phyloP scores from a whole-genome alignment of 2,797 vertebrate genomes.

The Malacoctenus gilli region DNA sequence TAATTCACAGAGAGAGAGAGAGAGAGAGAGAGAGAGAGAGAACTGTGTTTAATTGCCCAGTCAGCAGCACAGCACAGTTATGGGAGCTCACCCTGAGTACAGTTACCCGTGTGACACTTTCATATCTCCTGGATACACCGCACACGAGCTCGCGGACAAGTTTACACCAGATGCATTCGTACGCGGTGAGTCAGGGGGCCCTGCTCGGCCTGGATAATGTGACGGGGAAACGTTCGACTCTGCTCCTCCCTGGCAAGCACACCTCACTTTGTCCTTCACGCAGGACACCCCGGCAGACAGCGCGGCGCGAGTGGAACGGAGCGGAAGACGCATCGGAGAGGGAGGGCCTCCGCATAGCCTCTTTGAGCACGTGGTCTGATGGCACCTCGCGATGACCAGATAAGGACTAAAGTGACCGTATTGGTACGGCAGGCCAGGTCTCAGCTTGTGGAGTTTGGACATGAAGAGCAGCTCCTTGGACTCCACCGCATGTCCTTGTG shows the following conservation, averaged over 20 bases:
- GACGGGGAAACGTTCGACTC: slow-evolving; percentile 55
- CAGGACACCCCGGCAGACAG: slow-evolving; percentile 53
- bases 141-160: too few relatives aligned
- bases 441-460: slow-evolving; percentile 27
- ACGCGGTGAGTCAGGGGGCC: slow-evolving; percentile 63
- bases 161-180: too few relatives aligned
- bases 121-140: slow-evolving; percentile 3
- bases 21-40: too few relatives aligned
- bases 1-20: too few relatives aligned
- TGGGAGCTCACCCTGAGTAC: too few relatives aligned
- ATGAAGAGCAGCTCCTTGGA: slow-evolving; percentile 34
- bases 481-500: too few relatives aligned
- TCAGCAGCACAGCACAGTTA: slow-evolving; percentile 11
- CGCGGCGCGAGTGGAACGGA: slow-evolving; percentile 19
- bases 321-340: too few relatives aligned
- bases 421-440: slow-evolving; percentile 34
- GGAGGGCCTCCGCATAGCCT: too few relatives aligned
- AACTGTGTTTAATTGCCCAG: slow-evolving; percentile 13
- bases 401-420: slow-evolving; percentile 45
- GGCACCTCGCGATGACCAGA: slow-evolving; percentile 22
- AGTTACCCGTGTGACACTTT: neutral
- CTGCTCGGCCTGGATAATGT: slow-evolving; percentile 63
- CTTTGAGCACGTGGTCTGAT: too few relatives aligned
- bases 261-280: slow-evolving; percentile 59
- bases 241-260: slow-evolving; percentile 66